Percentiles rank a stretch among this genome's conserved stretches.
Evolutionary conservation across 2,113 vertebrate genomes (phyloP).

Genomic region (Vulpes lagopus): DNA sequence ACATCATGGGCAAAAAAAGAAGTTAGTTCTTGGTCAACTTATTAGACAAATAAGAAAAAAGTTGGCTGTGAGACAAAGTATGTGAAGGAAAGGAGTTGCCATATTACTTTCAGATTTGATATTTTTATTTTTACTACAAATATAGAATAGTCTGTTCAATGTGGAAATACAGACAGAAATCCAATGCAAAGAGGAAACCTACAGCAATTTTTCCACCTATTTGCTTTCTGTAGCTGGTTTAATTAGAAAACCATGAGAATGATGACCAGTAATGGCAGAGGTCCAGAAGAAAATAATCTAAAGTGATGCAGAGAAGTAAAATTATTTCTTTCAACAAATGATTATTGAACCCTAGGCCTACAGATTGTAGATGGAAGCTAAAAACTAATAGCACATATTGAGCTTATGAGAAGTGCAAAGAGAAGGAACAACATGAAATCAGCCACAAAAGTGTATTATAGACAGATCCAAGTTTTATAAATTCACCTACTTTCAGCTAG

Average conservation of each 20-base stretch:
- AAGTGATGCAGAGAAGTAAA: slow-evolving; percentile 14
- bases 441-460: not conserved
- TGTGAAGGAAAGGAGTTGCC: not conserved
- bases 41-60: not conserved
- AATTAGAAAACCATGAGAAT: slow-evolving; percentile 13
- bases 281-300: not conserved
- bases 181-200: not conserved
- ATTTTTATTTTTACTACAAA: not conserved
- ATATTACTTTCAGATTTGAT: not conserved
- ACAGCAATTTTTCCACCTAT: not conserved
- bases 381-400: not conserved
- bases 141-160: not conserved
- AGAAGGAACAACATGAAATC: not conserved
- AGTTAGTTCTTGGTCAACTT: not conserved
- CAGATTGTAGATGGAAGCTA: not conserved
- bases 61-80: not conserved
- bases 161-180: not conserved
- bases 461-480: not conserved
- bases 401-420: not conserved
- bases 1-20: not conserved
- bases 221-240: not conserved
- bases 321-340: not conserved
- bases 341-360: not conserved
- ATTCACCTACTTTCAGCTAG: not conserved
- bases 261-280: not conserved